Base-by-base conservation (phyloP, 2,888 invertebrate genomes). In the Criorhina ranunculi region DNA sequence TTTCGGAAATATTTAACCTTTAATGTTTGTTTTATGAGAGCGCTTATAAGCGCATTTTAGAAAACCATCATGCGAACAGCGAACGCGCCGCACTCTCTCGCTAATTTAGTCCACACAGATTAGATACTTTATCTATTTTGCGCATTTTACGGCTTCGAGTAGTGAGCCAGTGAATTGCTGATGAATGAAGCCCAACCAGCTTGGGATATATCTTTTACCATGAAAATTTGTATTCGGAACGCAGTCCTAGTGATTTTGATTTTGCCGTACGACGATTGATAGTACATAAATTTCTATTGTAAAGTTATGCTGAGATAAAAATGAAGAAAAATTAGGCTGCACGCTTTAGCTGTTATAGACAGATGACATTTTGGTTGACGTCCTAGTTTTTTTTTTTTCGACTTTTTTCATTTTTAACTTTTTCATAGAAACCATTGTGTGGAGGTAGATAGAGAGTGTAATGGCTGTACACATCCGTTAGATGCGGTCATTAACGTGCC, bases 1-100 rank as follows among this genome's bases (percentile, higher is more conserved):
- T 80, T 85, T 85, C 67, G 70, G 75, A 80, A 85, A 85, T 85
- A 85, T 85, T 80, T 85, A 66, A 80, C 70, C 70, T 80, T 79
- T 80, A 85, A 85, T 60, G 80, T 59, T 79, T 59, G 69, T 73
- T 78, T 85, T 85, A 85, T 80, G 75, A 85, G 79, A 76, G 73
- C 40, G 73, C 59, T 83, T 83, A 83, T 83, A 79, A 79, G 73
- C 73, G 53, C 77, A 62, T 70, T 62, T 69, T 70, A 53, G 77
- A 70, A 55, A 78, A 55, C 62, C 77, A 78, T 78, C 69, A 62
- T 70, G 62, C 77, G 55, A 70, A 62, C 44, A 40, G 11, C 33
- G 60, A 62, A 24, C 64, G 17, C 37, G 24, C 12, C 60, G 62
- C 33, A 44, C 66, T 67, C 62, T 46, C 78, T 69, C 67, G 72